Conservation (phyloP, 2,888 invertebrate genomes). For the Pandemis heparana region DNA sequence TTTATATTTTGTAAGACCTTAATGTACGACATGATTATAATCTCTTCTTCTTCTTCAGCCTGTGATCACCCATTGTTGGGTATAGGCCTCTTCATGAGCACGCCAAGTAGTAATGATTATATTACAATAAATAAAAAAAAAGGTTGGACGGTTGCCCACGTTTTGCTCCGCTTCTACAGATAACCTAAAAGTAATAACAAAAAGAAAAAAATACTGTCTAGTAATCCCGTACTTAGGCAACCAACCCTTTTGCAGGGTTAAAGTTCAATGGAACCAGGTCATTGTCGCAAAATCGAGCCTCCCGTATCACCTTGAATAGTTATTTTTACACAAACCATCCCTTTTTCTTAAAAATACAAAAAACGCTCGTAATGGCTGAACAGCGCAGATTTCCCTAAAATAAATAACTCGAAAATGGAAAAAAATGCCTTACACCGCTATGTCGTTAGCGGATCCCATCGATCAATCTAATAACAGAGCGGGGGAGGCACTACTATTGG, state of each 20-base stretch:
- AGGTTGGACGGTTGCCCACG: no score
- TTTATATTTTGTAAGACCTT: no score
- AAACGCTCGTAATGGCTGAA: slow-evolving; percentile 26
- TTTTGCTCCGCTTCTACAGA: no score
- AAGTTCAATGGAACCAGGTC: background rate
- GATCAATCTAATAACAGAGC: slow-evolving; percentile 43
- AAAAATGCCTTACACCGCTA: slow-evolving; percentile 42
- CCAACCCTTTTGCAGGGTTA: background rate
- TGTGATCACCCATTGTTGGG: no score
- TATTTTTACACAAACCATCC: background rate
- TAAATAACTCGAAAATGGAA: slow-evolving; percentile 41
- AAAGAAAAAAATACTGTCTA: no score
- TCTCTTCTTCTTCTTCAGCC: no score
- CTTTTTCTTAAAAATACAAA: slow-evolving; percentile 9
- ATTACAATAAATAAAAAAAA: no score
- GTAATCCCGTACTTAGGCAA: no score
- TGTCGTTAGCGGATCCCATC: slow-evolving; percentile 41
- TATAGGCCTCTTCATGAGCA: no score
- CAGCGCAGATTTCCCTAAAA: slow-evolving; percentile 37
- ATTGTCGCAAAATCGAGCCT: background rate
- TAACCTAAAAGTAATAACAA: no score
- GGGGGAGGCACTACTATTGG: slow-evolving; percentile 12
- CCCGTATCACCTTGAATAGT: background rate
- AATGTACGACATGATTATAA: no score
- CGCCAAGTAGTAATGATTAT: no score